Evolutionary conservation across 2,797 vertebrate genomes (phyloP).

Genomic region (Muscicapa striata): DNA sequence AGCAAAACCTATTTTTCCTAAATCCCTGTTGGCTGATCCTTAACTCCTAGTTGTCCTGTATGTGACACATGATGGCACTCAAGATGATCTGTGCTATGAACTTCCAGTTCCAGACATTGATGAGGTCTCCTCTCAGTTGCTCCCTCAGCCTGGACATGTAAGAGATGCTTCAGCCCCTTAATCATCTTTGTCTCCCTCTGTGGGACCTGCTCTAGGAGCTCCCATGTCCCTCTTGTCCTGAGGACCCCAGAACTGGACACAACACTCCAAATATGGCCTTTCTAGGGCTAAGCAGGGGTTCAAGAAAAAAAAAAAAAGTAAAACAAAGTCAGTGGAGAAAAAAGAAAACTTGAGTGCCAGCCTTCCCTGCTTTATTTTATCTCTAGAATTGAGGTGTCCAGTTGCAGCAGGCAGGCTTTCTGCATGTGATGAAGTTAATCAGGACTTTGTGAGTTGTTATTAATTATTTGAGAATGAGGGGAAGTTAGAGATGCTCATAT

Average conservation of each 20-base stretch:
- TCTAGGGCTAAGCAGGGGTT: neutral
- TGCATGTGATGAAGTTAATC: neutral
- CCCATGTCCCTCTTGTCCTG: neutral
- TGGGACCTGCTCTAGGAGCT: neutral
- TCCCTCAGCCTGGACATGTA: neutral
- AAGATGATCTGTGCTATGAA: neutral
- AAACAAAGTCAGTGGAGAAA: rapidly evolving
- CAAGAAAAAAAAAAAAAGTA: neutral
- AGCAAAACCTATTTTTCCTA: neutral
- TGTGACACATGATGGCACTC: too few relatives aligned
- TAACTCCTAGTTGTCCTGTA: neutral
- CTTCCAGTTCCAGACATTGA: neutral
- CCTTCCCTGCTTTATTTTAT: neutral
- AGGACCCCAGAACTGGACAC: neutral
- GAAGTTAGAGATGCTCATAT: neutral
- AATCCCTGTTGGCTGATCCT: neutral
- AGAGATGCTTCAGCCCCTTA: neutral
- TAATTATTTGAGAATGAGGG: neutral
- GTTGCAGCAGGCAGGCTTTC: neutral
- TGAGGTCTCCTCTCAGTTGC: neutral
- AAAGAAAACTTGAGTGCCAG: neutral
- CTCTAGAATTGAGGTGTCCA: neutral
- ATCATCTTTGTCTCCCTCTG: neutral
- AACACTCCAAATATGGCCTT: neutral
- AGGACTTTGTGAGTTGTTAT: neutral